A percentile compares a stretch with the other conserved stretches of the same genome.
These are phyloP conservation scores for Drosophila repletoides DNA, from an alignment of 1,140 invertebrate species.

Conservation along the genomic window DNA sequence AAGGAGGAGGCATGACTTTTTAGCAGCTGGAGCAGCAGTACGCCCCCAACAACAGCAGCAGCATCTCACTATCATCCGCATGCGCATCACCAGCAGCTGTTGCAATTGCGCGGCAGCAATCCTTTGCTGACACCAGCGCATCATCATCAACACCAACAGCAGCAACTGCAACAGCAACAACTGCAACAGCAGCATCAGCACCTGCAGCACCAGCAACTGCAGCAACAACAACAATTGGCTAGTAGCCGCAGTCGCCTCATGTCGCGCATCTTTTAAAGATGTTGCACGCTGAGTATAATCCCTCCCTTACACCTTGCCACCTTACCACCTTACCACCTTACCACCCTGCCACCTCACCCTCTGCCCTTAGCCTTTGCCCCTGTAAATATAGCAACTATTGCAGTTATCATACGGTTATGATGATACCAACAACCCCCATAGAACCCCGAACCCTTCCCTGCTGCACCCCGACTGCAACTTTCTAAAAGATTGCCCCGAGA, in stretches of 20 bases:
- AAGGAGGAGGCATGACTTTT: conserved; percentile 82
- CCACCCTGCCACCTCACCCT: background rate
- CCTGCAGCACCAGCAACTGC: conserved; percentile 28
- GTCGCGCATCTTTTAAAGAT: conserved; percentile 81
- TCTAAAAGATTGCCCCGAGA: conserved; percentile 36
- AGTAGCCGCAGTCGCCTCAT: conserved; percentile 74
- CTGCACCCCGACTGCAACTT: conserved; percentile 31
- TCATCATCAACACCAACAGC: conserved; percentile 4
- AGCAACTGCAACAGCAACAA: background rate
- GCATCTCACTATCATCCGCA: conserved; percentile 7
- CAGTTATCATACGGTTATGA: conserved; percentile 41
- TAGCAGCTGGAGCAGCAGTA: conserved; percentile 57
- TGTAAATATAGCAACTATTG: conserved; percentile 40
- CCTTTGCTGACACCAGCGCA: background rate
- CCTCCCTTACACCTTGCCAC: background rate
- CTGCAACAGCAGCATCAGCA: conserved; percentile 10
- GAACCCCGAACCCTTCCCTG: background rate
- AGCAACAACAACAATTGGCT: conserved; percentile 33
- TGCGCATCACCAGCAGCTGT: background rate
- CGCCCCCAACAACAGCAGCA: conserved; percentile 11
- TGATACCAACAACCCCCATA: conserved; percentile 1
- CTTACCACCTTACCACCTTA: background rate
- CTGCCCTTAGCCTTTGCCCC: background rate
- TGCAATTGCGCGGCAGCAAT: conserved; percentile 20
- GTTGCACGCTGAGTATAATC: background rate